Percentiles rank a stretch among this genome's conserved stretches.
Conservation (phyloP, 2,888 invertebrate species). For the Papilio demoleus region DNA sequence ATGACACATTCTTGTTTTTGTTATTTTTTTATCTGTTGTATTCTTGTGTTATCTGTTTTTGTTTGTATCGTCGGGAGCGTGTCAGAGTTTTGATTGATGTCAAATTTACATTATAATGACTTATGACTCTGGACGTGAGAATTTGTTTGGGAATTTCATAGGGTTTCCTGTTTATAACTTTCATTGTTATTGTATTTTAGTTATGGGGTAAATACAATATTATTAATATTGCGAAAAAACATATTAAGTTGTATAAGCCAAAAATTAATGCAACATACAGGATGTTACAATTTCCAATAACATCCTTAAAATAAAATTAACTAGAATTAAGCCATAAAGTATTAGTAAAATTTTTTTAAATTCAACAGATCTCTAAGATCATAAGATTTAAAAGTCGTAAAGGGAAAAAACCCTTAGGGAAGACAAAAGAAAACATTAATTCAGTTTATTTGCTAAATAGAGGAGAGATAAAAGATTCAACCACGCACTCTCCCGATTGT, state of each 20-base stretch:
- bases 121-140: conserved; percentile 68
- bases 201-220: background rate
- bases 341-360: background rate
- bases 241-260: background rate
- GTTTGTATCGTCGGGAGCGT: conserved; percentile 65
- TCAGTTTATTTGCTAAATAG: conserved; percentile 33
- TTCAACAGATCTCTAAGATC: background rate
- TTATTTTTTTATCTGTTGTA: conserved; percentile 55
- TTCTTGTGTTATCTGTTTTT: conserved; percentile 67
- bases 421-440: conserved; percentile 5
- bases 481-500: conserved; percentile 50
- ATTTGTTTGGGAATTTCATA: conserved; percentile 53
- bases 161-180: background rate
- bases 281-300: no score
- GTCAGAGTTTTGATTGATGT: conserved; percentile 78
- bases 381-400: background rate
- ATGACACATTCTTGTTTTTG: conserved; percentile 68
- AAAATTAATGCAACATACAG: no score
- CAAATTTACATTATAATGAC: conserved; percentile 77
- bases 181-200: background rate
- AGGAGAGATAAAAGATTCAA: conserved; percentile 29
- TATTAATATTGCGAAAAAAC: background rate
- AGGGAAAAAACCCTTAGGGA: background rate
- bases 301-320: no score
- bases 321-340: no score